A percentile compares a stretch with the other conserved stretches of the same genome.
Conservation (phyloP, 2,888 invertebrate species). For the Melinaea marsaeus region DNA sequence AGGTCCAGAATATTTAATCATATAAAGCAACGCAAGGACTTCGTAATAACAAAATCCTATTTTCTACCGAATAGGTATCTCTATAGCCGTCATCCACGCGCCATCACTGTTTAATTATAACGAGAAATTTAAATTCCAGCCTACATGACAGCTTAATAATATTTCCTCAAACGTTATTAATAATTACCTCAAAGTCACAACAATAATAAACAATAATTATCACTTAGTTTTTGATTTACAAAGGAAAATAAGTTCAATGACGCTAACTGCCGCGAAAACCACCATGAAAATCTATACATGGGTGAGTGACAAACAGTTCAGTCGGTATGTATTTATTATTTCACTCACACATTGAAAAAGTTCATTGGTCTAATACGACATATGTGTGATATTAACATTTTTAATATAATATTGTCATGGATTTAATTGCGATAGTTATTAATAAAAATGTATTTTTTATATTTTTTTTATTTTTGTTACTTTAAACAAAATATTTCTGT, state of each 20-base stretch:
- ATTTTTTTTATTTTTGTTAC: no score
- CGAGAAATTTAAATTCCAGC: constrained; percentile 34
- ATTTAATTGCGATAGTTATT: no score
- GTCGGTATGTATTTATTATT: constrained; percentile 8
- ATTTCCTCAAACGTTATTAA: constrained; percentile 30
- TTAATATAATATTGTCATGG: not conserved
- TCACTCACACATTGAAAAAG: constrained; percentile 23
- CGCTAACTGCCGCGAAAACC: constrained; percentile 66
- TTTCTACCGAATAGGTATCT: constrained; percentile 62
- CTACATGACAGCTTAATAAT: constrained; percentile 24
- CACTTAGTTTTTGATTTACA: constrained; percentile 39
- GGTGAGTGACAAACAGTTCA: constrained; percentile 32
- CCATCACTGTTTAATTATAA: constrained; percentile 55
- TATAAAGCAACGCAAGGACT: constrained; percentile 49
- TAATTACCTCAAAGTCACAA: constrained; percentile 39
- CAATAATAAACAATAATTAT: constrained; percentile 35
- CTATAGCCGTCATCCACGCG: constrained; percentile 62
- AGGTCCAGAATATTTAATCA: constrained; percentile 51
- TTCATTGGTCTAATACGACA: constrained; percentile 11
- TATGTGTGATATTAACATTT: not conserved
- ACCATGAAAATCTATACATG: constrained; percentile 40
- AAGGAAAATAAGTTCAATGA: constrained; percentile 60
- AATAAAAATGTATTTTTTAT: no score
- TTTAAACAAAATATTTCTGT: no score
- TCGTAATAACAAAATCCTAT: constrained; percentile 59